A percentile compares a stretch with the other conserved stretches of the same genome.
phyloP scores from a whole-genome alignment of 2,888 invertebrate genomes.

The Troides aeacus region DNA sequence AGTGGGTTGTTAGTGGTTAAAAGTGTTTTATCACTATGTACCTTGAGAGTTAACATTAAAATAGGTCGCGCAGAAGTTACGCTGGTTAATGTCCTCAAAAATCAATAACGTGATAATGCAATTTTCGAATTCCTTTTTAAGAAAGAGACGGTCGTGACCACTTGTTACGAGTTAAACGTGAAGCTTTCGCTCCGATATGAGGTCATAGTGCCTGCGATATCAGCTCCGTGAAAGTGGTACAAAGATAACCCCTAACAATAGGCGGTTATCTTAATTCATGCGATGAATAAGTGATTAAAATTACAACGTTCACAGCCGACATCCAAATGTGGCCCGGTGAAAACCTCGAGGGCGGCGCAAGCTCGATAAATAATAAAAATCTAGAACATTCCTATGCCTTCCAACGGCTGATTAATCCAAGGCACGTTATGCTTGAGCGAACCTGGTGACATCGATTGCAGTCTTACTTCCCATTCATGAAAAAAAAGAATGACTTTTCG shows the following conservation, averaged over 20 bases:
- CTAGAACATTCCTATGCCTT: slow-evolving; percentile 54
- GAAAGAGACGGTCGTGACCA: slow-evolving; percentile 8
- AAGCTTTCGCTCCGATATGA: slow-evolving; percentile 28
- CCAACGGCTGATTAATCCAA: slow-evolving; percentile 44
- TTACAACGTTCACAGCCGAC: slow-evolving; percentile 50
- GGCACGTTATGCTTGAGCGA: slow-evolving; percentile 69
- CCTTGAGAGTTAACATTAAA: not conserved
- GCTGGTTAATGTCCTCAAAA: slow-evolving; percentile 5
- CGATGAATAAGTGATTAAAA: slow-evolving; percentile 49
- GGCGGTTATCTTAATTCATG: slow-evolving; percentile 49
- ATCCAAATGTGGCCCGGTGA: slow-evolving; percentile 66
- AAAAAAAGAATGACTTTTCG: slow-evolving; percentile 46
- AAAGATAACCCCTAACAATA: slow-evolving; percentile 55
- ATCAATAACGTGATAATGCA: slow-evolving; percentile 18
- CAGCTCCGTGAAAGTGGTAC: slow-evolving; percentile 33
- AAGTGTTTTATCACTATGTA: not conserved
- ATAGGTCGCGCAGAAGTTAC: slow-evolving; percentile 6
- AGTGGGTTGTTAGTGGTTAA: not conserved
- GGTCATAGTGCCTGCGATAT: slow-evolving; percentile 27
- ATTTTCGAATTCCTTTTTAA: slow-evolving; percentile 3
- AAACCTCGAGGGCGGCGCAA: slow-evolving; percentile 48
- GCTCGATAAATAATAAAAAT: slow-evolving; percentile 40
- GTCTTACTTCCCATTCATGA: slow-evolving; percentile 48
- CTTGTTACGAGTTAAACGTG: slow-evolving; percentile 15
- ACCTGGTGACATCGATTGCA: slow-evolving; percentile 68